phyloP scores from a whole-genome alignment of 2,888 invertebrate species.

The Carterocephalus palaemon region DNA sequence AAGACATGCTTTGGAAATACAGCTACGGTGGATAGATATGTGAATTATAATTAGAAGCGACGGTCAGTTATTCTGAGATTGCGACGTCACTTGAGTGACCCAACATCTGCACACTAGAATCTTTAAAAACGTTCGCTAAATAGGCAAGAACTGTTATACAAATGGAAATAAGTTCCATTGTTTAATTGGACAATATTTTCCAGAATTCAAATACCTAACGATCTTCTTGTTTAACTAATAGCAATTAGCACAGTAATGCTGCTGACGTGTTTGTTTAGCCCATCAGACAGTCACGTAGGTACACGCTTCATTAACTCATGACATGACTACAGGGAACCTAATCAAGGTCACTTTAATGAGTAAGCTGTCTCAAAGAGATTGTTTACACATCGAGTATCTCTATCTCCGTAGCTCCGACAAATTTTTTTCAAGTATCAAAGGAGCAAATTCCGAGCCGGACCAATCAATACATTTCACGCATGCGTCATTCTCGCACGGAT shows the following conservation, averaged over 20 bases:
- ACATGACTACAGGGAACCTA: constrained; percentile 23
- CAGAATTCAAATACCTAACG: constrained; percentile 16
- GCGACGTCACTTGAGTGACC: constrained; percentile 60
- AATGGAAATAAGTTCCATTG: constrained; percentile 6
- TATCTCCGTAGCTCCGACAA: constrained; percentile 13
- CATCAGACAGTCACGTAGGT: constrained; percentile 16
- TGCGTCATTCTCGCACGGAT: constrained; percentile 55
- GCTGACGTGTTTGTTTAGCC: constrained; percentile 20
- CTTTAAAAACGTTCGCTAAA: constrained; percentile 25
- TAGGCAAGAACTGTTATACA: constrained; percentile 8
- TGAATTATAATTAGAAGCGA: constrained; percentile 66
- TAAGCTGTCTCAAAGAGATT: constrained; percentile 11
- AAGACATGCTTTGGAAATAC: constrained; percentile 15
- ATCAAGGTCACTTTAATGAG: constrained; percentile 31
- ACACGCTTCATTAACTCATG: constrained; percentile 34
- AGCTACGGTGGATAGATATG: constrained; percentile 34
- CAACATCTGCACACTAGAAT: constrained; percentile 30
- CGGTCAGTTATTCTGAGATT: constrained; percentile 70
- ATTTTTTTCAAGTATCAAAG: constrained; percentile 28
- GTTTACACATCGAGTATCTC: not conserved
- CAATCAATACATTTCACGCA: constrained; percentile 74
- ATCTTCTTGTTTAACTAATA: constrained; percentile 22
- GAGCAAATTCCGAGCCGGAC: constrained; percentile 53
- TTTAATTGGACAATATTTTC: constrained; percentile 24
- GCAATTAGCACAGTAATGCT: constrained; percentile 32